Evolutionary conservation across 2,797 vertebrate genomes (phyloP).

Genomic region (Eutrigla gurnardus): DNA sequence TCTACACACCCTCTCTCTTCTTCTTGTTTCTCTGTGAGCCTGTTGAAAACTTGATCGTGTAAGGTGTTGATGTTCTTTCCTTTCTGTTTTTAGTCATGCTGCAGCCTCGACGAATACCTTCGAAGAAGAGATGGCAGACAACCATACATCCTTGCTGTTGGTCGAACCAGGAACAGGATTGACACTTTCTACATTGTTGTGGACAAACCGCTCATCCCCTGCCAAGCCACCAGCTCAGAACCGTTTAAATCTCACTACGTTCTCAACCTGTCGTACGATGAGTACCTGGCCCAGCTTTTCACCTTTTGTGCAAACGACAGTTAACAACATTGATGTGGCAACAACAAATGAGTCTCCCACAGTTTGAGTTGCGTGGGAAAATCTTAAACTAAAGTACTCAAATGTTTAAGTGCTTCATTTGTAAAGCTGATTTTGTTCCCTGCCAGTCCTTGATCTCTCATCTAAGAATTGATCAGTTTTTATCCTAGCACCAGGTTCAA

Average conservation of each 20-base stretch:
- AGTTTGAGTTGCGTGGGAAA: no score
- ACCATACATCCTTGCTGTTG: constrained; percentile 42
- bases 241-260: not conserved
- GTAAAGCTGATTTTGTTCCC: not conserved
- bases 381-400: no score
- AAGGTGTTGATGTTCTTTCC: not conserved
- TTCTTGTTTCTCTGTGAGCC: no score
- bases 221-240: no score
- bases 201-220: no score
- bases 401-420: no score
- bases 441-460: constrained; percentile 18
- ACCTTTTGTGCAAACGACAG: constrained; percentile 32
- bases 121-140: constrained; percentile 18
- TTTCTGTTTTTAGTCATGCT: not conserved
- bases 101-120: not conserved
- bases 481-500: constrained; percentile 24
- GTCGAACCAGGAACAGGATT: constrained; percentile 22
- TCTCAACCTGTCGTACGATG: not conserved
- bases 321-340: constrained; percentile 23
- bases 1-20: no score
- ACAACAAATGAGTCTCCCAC: constrained; percentile 43
- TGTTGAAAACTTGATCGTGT: no score
- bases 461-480: no score
- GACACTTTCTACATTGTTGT: no score
- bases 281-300: not conserved